Evolutionary conservation across 2,888 invertebrate species (phyloP), one percentile per base, ranked within the genome.

Genomic region (Scaptomyza parva): DNA sequence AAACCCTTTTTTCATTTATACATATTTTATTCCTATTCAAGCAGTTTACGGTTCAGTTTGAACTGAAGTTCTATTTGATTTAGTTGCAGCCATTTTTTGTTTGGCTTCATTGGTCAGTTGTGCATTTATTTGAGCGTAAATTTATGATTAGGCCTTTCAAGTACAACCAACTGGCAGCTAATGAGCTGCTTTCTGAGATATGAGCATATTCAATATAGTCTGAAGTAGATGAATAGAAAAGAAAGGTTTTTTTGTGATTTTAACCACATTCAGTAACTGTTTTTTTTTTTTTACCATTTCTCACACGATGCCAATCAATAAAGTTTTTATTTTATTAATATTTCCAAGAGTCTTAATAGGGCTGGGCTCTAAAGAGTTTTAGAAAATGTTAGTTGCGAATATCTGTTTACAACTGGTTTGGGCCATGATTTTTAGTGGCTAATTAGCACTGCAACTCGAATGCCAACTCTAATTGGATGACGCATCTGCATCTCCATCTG

Each of bases 61-160:
- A 76, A 76, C 60, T 84, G 67, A 76, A 83, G 83, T 75, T 70
- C 54, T 79, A 78, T 80, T 76, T 76, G 78, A 77, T 84, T 84
- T 78, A 84, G 81, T 68, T 75, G 39, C 35, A 35, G 26, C 35
- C 59, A 33, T 44, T 44, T 26, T 69, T 62, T 63, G 63, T 84
- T 63, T 61, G 50, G 67, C 65, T 67, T 47, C 66, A 79, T 82
- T 79, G 83, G 75, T 77, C 79, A 78, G 77, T 62, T 66, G 50
- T 64, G 75, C 64, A 75, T 70, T 82, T 75, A 85, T 82, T 82
- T 70, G 66, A 76, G 76, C 83, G 59, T 76, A 48, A 64, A 79
- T 70, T 81, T 84, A 67, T 70, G 70, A 65, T 76, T 59, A 59
- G 30, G 24, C 57, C 55, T 76, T 73, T 76, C 52, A 75, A 68